Conservation (phyloP, 2,888 invertebrate species). For the Panzeria rudis region DNA sequence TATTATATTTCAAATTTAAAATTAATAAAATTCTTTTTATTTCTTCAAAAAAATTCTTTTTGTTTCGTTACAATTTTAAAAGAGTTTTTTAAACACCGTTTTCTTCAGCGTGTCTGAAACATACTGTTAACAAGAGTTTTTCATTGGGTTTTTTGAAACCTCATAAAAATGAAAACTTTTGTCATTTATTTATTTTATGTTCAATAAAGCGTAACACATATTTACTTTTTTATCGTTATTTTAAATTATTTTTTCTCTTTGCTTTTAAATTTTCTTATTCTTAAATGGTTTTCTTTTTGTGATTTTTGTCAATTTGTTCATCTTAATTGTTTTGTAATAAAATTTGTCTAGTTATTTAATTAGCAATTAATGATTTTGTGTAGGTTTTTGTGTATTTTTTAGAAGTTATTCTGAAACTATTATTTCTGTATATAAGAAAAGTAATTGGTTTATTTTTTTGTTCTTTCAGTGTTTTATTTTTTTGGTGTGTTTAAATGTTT, state of each 20-base stretch:
- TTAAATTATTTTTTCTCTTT: slow-evolving; percentile 6
- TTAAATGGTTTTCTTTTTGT: neutral
- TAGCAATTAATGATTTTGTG: slow-evolving; percentile 45
- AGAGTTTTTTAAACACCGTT: slow-evolving; percentile 31
- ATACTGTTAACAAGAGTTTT: slow-evolving; percentile 48
- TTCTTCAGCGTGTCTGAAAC: slow-evolving; percentile 38
- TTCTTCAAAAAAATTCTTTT: neutral
- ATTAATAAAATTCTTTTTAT: neutral
- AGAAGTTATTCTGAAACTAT: neutral
- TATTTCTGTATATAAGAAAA: neutral
- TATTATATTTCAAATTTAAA: slow-evolving; percentile 20
- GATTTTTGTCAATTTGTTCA: slow-evolving; percentile 31
- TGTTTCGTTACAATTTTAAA: slow-evolving; percentile 29
- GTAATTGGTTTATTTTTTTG: slow-evolving; percentile 10
- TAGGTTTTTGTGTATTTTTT: slow-evolving; percentile 48
- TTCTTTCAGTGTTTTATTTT: neutral
- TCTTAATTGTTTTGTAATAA: slow-evolving; percentile 41
- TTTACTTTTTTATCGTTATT: slow-evolving; percentile 13
- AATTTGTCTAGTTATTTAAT: slow-evolving; percentile 55
- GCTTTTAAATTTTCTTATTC: slow-evolving; percentile 23
- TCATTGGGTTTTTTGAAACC: slow-evolving; percentile 32
- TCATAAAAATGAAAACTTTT: slow-evolving; percentile 21
- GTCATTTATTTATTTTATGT: slow-evolving; percentile 30
- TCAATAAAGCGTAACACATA: slow-evolving; percentile 64
- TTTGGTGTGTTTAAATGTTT: neutral